Evolutionary conservation across 2,113 vertebrate genomes (phyloP).

Genomic region (Triplophysa dalaica): DNA sequence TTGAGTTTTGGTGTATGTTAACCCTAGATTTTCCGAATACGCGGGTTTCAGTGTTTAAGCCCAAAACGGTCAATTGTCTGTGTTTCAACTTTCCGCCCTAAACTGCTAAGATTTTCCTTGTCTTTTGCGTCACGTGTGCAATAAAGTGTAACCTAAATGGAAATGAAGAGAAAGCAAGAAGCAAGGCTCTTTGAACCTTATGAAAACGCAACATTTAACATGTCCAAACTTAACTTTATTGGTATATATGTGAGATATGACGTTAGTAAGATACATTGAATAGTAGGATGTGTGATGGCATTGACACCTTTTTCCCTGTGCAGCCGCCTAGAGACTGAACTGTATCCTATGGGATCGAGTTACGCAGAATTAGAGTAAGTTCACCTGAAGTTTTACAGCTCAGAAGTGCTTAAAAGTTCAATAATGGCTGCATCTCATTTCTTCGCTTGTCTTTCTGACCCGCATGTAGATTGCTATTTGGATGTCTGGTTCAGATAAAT

Average conservation of each 20-base stretch:
- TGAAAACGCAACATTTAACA: not conserved
- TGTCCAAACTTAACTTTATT: not conserved
- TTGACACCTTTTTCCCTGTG: slow-evolving; percentile 46
- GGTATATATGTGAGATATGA: not conserved
- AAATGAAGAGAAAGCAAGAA: not conserved
- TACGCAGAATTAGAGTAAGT: slow-evolving; percentile 67
- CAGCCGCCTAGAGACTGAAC: slow-evolving; percentile 67
- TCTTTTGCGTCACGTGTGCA: not conserved
- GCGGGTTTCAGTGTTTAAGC: not conserved
- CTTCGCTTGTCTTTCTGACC: not conserved
- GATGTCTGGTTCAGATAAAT: not conserved
- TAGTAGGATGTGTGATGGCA: slow-evolving; percentile 9
- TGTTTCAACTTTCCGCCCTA: too few relatives aligned
- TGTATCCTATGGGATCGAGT: slow-evolving; percentile 66
- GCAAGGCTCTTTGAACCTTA: not conserved
- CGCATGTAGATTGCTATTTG: not conserved
- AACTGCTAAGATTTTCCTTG: not conserved
- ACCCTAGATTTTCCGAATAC: not conserved
- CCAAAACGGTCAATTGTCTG: too few relatives aligned
- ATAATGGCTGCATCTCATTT: not conserved
- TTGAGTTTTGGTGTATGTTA: not conserved
- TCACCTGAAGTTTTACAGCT: slow-evolving; percentile 19
- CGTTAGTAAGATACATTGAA: not conserved
- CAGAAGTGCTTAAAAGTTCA: not conserved
- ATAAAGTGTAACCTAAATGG: not conserved